A percentile compares a stretch with the other conserved stretches of the same genome.
Evolutionary conservation across 2,888 invertebrate species (phyloP).

Genomic region (Salticus scenicus): DNA sequence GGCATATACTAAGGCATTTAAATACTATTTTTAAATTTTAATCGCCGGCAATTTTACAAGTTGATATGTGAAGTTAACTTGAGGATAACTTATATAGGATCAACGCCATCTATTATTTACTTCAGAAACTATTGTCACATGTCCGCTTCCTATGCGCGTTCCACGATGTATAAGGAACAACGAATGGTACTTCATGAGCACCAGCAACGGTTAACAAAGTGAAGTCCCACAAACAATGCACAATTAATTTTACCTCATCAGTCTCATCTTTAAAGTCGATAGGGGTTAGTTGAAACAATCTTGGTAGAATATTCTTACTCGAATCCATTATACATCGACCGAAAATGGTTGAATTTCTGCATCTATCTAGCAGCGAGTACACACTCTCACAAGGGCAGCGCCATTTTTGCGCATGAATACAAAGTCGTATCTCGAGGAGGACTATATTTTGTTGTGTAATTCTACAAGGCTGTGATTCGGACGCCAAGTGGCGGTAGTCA

Average conservation of each 20-base stretch:
- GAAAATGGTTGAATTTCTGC: slow-evolving; percentile 57
- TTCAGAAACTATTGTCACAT: slow-evolving; percentile 73
- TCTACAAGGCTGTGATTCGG: slow-evolving; percentile 56
- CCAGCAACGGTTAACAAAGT: slow-evolving; percentile 58
- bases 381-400: slow-evolving; percentile 61
- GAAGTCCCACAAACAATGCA: slow-evolving; percentile 62
- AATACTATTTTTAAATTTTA: neutral
- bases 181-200: slow-evolving; percentile 57
- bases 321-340: slow-evolving; percentile 65
- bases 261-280: slow-evolving; percentile 92
- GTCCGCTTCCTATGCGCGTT: slow-evolving; percentile 64
- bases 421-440: slow-evolving; percentile 46
- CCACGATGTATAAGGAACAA: slow-evolving; percentile 53
- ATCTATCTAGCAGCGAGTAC: slow-evolving; percentile 57
- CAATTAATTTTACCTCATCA: slow-evolving; percentile 84
- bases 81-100: slow-evolving; percentile 32
- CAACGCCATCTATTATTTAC: slow-evolving; percentile 70
- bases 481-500: slow-evolving; percentile 36
- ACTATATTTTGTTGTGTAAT: slow-evolving; percentile 65
- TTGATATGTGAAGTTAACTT: slow-evolving; percentile 53
- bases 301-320: slow-evolving; percentile 58
- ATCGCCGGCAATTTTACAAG: slow-evolving; percentile 31
- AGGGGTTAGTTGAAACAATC: slow-evolving; percentile 71
- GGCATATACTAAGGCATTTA: too few species aligned
- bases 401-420: slow-evolving; percentile 71